These are phyloP conservation scores for Drosophila ustulata DNA, from an alignment of 2,888 invertebrate genomes.

Conservation along the genomic window DNA sequence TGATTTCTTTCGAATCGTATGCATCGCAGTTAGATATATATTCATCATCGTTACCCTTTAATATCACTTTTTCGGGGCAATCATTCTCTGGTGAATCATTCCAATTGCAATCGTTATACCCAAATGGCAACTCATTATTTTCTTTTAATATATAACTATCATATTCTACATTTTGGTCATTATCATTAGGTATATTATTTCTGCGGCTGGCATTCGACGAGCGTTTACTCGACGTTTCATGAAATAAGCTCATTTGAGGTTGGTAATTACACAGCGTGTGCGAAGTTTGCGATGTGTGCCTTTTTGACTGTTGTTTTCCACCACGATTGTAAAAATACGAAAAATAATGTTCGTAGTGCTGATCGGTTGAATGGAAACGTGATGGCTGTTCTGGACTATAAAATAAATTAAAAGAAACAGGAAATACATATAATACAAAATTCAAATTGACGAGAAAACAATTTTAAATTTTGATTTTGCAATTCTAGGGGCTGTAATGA, in stretches of 20 bases:
- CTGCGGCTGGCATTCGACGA: constrained; percentile 34
- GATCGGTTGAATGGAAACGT: constrained; percentile 55
- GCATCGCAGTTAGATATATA: constrained; percentile 42
- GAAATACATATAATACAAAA: not conserved
- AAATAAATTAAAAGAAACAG: constrained; percentile 4
- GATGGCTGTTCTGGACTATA: constrained; percentile 50
- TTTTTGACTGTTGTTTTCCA: constrained; percentile 57
- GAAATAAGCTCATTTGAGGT: constrained; percentile 69
- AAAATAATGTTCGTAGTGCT: constrained; percentile 79
- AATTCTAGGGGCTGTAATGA: not conserved
- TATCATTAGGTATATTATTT: constrained; percentile 41
- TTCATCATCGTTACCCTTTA: constrained; percentile 30
- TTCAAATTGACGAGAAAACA: not conserved
- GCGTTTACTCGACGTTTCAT: constrained; percentile 51
- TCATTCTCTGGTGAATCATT: constrained; percentile 35
- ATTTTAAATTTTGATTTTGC: not conserved
- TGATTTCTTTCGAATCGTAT: constrained; percentile 35
- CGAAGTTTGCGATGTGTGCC: constrained; percentile 19
- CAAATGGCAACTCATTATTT: constrained; percentile 58
- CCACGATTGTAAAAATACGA: constrained; percentile 79
- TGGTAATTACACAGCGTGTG: constrained; percentile 44
- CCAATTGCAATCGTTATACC: constrained; percentile 63
- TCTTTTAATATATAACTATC: constrained; percentile 67
- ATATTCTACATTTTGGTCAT: constrained; percentile 45
- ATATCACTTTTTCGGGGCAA: constrained; percentile 14